A percentile compares a stretch with the other conserved stretches of the same genome.
These are phyloP conservation scores for Callipepla squamata DNA, from an alignment of 2,113 vertebrate genomes.

Conservation along the genomic window DNA sequence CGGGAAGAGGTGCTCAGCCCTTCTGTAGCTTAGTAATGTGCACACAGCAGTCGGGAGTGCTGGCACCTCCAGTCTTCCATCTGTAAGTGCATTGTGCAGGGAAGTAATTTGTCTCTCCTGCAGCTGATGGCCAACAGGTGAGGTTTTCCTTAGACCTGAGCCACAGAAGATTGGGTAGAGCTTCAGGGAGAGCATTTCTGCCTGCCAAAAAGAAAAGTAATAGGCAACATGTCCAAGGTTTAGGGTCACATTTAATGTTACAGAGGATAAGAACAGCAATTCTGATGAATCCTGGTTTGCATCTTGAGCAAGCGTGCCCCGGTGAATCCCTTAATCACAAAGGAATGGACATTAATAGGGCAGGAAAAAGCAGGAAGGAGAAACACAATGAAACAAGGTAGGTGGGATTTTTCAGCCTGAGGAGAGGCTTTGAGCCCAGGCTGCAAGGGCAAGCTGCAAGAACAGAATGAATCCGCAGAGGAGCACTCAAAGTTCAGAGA, in stretches of 20 bases:
- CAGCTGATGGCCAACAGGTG: background rate
- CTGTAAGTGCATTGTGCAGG: background rate
- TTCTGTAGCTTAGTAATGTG: rapidly evolving
- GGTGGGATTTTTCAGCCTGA: background rate
- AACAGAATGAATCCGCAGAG: background rate
- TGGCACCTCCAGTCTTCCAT: background rate
- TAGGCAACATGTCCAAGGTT: background rate
- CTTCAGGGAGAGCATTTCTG: background rate
- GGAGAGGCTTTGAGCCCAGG: background rate
- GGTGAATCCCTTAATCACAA: background rate
- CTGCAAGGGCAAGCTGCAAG: background rate
- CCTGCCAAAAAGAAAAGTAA: background rate
- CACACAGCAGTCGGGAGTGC: rapidly evolving
- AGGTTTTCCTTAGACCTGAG: background rate
- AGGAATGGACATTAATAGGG: background rate
- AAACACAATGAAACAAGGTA: background rate
- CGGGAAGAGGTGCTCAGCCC: background rate
- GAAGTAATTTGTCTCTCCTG: background rate
- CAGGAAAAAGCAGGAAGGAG: background rate
- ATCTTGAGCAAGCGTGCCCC: background rate
- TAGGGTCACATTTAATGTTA: background rate
- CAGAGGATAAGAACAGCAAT: background rate
- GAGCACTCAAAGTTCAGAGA: background rate
- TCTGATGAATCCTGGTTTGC: background rate
- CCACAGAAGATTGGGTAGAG: background rate